Evolutionary conservation across 2,113 vertebrate species (phyloP), one percentile per base, ranked within the genome.

Genomic region (Pseudorectes ferrugineus): DNA sequence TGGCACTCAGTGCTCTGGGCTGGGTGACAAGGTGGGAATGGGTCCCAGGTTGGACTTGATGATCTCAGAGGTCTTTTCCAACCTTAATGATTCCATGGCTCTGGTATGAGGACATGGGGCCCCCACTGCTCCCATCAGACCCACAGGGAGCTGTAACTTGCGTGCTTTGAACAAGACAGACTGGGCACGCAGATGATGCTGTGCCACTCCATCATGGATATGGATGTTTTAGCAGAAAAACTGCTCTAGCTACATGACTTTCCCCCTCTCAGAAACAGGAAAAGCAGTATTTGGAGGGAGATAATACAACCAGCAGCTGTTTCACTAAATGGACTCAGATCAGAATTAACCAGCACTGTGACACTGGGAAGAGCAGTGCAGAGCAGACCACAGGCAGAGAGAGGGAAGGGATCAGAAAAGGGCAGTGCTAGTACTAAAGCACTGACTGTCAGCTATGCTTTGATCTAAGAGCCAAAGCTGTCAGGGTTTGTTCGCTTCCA

Each of bases 401-500:
- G 11, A 48, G 0, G 3, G 31, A 54, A 67, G 73, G 48, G 46
- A 63, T 40, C 52, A 74, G 76, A 42, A 81, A 80, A 72, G 51
- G 82, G 71, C 46, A 73, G 40, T 2, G 33, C 57, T 38, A 33
- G 89, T 61, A 89, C 42, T 49, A 45, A 72, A 91, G 93, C 8
- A 3, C 54, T 58, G 88, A 55, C 83, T 95, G 94, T 70, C 92
- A 94, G 82, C 65, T 40, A 36, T 22, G 86, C 76, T 94, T 59
- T 90, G 79, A 74, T 91, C 88, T 52, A 80, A 76, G 68, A 97
- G 79, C 63, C 91, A 96, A 90, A 86, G 75, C 74, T 82, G 89
- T 76, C 95, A 94, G 43, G 46, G 38, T 49, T 76, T 76, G 58
- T 77, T 88, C 85, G 22, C 55, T 92, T 94, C 67, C 81, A 85